phyloP scores from a whole-genome alignment of 2,888 invertebrate genomes.

The Pogonocherus hispidulus region DNA sequence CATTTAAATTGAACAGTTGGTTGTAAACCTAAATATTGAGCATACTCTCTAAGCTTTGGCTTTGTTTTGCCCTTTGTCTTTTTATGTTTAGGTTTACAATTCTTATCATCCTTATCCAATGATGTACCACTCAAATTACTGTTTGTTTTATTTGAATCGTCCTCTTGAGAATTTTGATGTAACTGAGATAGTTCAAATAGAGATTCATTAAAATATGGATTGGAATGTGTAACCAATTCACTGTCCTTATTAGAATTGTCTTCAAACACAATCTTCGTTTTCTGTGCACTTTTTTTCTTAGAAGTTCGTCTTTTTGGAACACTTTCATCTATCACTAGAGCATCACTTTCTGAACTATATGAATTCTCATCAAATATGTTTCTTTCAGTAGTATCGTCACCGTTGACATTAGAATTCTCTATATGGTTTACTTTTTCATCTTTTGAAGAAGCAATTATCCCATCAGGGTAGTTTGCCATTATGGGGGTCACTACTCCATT shows the following conservation, averaged over 20 bases:
- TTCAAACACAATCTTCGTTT: conserved; percentile 28
- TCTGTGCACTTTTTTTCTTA: conserved; percentile 47
- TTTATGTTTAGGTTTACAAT: conserved; percentile 40
- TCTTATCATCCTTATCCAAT: conserved; percentile 36
- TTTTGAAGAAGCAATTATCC: conserved; percentile 47
- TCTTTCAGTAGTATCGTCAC: conserved; percentile 53
- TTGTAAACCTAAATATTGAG: conserved; percentile 80
- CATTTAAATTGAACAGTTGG: conserved; percentile 82
- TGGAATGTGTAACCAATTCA: conserved; percentile 58
- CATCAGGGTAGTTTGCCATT: conserved; percentile 65
- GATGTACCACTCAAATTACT: conserved; percentile 27
- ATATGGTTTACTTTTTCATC: conserved; percentile 45
- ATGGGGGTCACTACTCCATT: conserved; percentile 60
- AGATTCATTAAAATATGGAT: conserved; percentile 66
- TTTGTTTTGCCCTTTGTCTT: conserved; percentile 58
- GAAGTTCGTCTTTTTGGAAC: conserved; percentile 50
- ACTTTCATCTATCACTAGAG: conserved; percentile 66
- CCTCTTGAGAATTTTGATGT: conserved; percentile 51
- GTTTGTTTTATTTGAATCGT: conserved; percentile 29
- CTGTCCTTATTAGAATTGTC: conserved; percentile 39
- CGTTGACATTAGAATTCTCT: conserved; percentile 60
- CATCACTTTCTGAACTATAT: conserved; percentile 66
- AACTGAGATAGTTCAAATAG: conserved; percentile 65
- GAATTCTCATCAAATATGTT: conserved; percentile 54
- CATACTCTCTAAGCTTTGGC: conserved; percentile 72